Conservation (phyloP, 1,140 invertebrate genomes). For the Drosophila guanche region DNA sequence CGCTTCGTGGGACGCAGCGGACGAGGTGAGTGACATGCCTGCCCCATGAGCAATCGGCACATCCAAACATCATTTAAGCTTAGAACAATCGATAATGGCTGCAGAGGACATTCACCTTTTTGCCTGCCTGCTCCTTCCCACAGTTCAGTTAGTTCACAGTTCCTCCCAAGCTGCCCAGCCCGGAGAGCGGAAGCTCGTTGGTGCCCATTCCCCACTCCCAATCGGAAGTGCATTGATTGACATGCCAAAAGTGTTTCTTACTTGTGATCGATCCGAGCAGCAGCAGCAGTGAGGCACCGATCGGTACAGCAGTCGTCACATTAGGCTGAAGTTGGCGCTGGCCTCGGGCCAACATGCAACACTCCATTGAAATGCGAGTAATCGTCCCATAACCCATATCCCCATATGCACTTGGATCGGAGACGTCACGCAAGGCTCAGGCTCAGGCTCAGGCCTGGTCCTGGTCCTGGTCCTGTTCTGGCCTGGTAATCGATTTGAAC, state of each 20-base stretch:
- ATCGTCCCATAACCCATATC: neutral
- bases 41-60: too few relatives aligned
- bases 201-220: neutral
- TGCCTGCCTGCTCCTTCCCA: too few relatives aligned
- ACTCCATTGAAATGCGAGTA: neutral
- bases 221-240: constrained; percentile 70
- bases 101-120: neutral
- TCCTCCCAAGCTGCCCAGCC: neutral
- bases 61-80: too few relatives aligned
- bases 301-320: constrained; percentile 68
- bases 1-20: constrained; percentile 97
- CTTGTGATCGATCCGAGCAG: neutral
- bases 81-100: too few relatives aligned
- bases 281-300: constrained; percentile 10
- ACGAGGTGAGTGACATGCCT: constrained; percentile 88
- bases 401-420: constrained; percentile 14
- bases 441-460: constrained; percentile 27
- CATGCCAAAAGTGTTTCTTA: constrained; percentile 17
- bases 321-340: constrained; percentile 65
- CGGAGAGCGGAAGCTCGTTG: constrained; percentile 35
- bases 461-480: neutral
- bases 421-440: constrained; percentile 56
- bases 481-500: constrained; percentile 72
- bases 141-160: neutral
- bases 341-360: constrained; percentile 60